Base-by-base conservation (phyloP, 2,888 invertebrate species). In the Campaea margaritaria region DNA sequence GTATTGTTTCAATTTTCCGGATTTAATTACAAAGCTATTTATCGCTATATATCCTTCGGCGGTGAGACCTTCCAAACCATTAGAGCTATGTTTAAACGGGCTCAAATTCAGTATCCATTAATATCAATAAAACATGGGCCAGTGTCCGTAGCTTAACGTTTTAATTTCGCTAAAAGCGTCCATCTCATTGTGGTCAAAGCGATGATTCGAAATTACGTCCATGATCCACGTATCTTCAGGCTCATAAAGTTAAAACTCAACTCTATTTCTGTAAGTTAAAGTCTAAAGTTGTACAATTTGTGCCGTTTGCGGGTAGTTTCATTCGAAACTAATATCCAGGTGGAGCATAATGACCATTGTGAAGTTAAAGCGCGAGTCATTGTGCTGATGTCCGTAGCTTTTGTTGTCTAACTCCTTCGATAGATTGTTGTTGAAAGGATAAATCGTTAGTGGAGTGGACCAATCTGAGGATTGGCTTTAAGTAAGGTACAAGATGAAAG, bases 131-230 rank as follows among this genome's bases (percentile, higher is more conserved):
- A 87, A 86, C 83, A 83, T 81, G 78, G 53, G 70, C 68, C 72
- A 68, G 73, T 75, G 77, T 80, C 73, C 74, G 75, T 65, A 67
- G 73, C 72, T 70, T 64, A 71, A 78, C 79, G 78, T 80, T 91
- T 89, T 90, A 89, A 91, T 91, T 87, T 78, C 79, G 74, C 83
- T 91, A 90, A 91, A 91, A 91, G 91, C 90, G 80, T 82, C 79
- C 81, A 83, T 85, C 85, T 85, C 87, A 86, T 87, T 89, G 89
- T 82, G 86, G 87, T 81, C 49, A 70, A 74, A 67, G 76, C 79
- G 79, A 81, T 85, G 82, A 86, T 87, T 83, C 81, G 79, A 79
- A 82, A 81, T 84, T 79, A 81, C 60, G 55, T 52, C 43, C 55
- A 41, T 46, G 55, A 39, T 47, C 43, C 60, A 47, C 50, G 31